Base-by-base conservation (phyloP, 2,888 invertebrate genomes). In the Tiliacea citrago region DNA sequence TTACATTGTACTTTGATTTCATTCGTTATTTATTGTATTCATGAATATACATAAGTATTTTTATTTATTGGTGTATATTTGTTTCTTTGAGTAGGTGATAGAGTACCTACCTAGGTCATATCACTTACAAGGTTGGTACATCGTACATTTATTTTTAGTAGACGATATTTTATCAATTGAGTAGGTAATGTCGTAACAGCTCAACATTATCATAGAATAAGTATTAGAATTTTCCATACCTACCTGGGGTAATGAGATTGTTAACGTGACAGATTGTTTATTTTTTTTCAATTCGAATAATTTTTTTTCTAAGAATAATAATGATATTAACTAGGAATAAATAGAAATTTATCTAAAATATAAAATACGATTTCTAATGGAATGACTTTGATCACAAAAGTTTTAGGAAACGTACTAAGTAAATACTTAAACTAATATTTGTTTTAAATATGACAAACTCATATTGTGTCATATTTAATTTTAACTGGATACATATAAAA, bases 321-420 rank as follows among this genome's bases (percentile, higher is more conserved):
- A 79, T 66, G 47, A 71, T 72, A 83, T 70, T 77, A 79, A 79
- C 81, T 83, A 84, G 68, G 39, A 87, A 87, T 87, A 87, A 87
- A 87, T 84, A 87, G 69, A 77, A 85, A 82, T 75, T 75, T 84
- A 79, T 77, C 80, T 87, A 84, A 86, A 79, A 85, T 69, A 69
- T 79, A 77, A 80, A 79, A 77, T 73, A 81, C 76, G 51, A 83
- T 81, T 68, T 82, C 82, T 87, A 83, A 86, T 90, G 92, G 92
- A 92, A 92, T 92, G 92, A 90, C 85, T 89, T 89, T 83, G 88
- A 91, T 91, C 91, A 91, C 91, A 91, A 86, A 79, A 70, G 79
- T 87, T 83, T 73, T 77, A 86, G 79, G 82, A 77, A 84, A 82
- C 74, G 39, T 72, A 66, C 55, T 35, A 63, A 45, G 21, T 65